These are phyloP conservation scores for Apistogramma diplotaenia DNA, from an alignment of 2,113 vertebrate species.

Conservation along the genomic window DNA sequence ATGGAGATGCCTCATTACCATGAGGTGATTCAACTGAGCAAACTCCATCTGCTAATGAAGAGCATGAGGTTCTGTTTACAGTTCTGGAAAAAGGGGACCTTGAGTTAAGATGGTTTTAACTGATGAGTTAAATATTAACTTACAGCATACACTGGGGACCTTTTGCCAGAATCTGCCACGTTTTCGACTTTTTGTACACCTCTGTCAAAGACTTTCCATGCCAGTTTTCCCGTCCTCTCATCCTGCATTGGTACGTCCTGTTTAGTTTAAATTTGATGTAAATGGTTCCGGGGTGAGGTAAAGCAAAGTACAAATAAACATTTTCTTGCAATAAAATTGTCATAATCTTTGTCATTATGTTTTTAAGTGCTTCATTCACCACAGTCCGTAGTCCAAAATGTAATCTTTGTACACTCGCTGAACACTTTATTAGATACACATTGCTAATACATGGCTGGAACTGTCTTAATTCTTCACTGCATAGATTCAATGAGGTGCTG, in stretches of 20 bases:
- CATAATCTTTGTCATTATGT: background rate
- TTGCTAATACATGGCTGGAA: background rate
- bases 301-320: background rate
- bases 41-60: background rate
- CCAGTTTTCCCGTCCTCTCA: background rate
- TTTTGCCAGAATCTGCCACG: background rate
- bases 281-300: background rate
- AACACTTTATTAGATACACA: no score
- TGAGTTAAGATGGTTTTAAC: background rate
- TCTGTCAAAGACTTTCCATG: background rate
- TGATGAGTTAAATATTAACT: background rate
- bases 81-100: background rate
- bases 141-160: background rate
- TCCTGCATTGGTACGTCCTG: background rate
- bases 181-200: no score
- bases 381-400: background rate
- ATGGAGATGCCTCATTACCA: background rate
- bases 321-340: background rate
- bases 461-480: background rate
- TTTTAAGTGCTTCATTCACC: background rate
- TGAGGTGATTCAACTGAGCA: background rate
- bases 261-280: background rate
- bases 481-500: background rate
- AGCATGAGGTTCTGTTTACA: background rate
- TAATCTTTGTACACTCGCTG: no score